Evolutionary conservation across 1,140 invertebrate genomes (phyloP), one percentile per base, ranked within the genome.

Genomic region (Dendroctonus ponderosae): DNA sequence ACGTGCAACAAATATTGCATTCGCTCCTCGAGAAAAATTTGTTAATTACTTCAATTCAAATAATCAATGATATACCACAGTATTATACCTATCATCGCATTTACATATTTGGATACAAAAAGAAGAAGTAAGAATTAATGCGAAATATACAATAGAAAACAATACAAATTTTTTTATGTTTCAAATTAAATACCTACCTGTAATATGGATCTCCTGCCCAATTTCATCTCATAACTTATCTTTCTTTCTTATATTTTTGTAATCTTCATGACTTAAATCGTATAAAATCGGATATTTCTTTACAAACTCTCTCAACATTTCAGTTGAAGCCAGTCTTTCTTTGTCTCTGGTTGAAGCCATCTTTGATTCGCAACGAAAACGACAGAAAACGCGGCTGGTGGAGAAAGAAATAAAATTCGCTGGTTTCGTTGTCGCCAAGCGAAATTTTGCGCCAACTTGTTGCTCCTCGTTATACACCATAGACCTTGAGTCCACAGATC

Each of bases 241-340:
- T 54, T 69, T 69, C 37, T 69, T 69, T 46, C 63, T 42, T 41
- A 66, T 57, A 62, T 69, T 69, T 53, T 67, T 69, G 48, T 69
- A 67, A 42, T 69, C 62, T 42, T 62, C 51, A 42, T 69, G 14
- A 6, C n/a, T 26, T 9, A 69, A 12, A 62, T 60, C 59, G 48
- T 69, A 69, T 39, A 69, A 54, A 53, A 66, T 66, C 9, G 63
- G 64, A 57, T 66, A 56, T 26, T 65, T 42, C 53, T 66, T 65
- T 5, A 69, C 50, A 41, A 65, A n/a, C 59, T 65, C 58, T 48
- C 57, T 58, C 58, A 64, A 44, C 63, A 54, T 54, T 48, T 67
- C 52, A 5, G 50, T 7, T 44, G n/a, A 38, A 6, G 52, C 12
- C 52, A 54, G n/a, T n/a, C n/a, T n/a, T n/a, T n/a, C n/a, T n/a